phyloP scores from a whole-genome alignment of 2,113 vertebrate genomes.

The Oryzias curvinotus region DNA sequence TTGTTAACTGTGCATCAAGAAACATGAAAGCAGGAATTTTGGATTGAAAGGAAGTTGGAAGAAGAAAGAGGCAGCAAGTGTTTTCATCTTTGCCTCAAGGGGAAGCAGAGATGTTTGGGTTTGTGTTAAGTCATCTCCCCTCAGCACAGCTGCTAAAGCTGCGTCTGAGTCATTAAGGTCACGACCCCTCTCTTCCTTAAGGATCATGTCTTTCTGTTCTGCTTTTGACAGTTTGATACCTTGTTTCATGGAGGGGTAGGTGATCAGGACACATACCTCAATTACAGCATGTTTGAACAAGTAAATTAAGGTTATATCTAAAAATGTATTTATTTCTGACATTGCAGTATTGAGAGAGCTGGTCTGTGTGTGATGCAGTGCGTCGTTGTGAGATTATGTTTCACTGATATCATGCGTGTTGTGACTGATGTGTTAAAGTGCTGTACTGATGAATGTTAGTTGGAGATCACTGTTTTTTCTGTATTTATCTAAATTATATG shows the following conservation, averaged over 20 bases:
- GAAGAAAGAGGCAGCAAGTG: slow-evolving; percentile 27
- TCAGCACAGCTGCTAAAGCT: slow-evolving; percentile 48
- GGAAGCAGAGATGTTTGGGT: slow-evolving; percentile 32
- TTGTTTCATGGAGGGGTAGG: slow-evolving; percentile 3
- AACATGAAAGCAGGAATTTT: slow-evolving; percentile 11
- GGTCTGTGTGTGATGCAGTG: slow-evolving; percentile 37
- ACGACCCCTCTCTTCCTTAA: slow-evolving; percentile 35
- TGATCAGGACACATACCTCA: slow-evolving; percentile 3
- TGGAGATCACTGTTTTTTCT: slow-evolving; percentile 46
- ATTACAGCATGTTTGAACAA: slow-evolving; percentile 15
- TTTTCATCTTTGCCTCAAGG: slow-evolving; percentile 50
- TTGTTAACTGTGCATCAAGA: slow-evolving; percentile 27
- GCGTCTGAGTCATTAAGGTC: slow-evolving; percentile 54
- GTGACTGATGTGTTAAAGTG: slow-evolving; percentile 30
- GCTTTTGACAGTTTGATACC: slow-evolving; percentile 3
- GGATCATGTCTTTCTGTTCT: slow-evolving; percentile 40
- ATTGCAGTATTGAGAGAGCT: slow-evolving; percentile 26
- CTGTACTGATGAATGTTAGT: slow-evolving; percentile 24
- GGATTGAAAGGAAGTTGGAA: slow-evolving; percentile 13
- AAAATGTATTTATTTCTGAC: slow-evolving; percentile 14
- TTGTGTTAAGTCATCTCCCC: slow-evolving; percentile 48
- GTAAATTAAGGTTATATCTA: slow-evolving; percentile 33
- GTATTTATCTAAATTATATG: slow-evolving; percentile 47
- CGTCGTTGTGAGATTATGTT: slow-evolving; percentile 43
- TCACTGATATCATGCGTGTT: slow-evolving; percentile 21